Percentiles rank a stretch among this genome's conserved stretches.
Evolutionary conservation across 2,113 vertebrate genomes (phyloP).

Genomic region (Nyctibius bracteatus): DNA sequence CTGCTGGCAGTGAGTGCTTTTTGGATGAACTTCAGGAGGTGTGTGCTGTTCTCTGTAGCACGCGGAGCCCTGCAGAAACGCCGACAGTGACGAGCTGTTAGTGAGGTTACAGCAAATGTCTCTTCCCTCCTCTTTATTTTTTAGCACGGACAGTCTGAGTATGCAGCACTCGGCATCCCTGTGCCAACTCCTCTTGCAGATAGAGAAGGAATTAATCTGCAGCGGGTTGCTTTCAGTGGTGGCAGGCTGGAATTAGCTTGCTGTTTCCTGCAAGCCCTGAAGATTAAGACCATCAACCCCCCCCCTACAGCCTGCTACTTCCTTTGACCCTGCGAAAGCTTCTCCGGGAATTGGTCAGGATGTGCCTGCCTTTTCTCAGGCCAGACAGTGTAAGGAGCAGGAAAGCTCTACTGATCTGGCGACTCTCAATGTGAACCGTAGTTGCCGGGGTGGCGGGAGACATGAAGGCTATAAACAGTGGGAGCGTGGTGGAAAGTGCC

Average conservation of each 20-base stretch:
- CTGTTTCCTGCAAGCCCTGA: conserved; percentile 29
- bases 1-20: background rate
- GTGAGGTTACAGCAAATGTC: background rate
- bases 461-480: background rate
- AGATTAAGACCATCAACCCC: conserved; percentile 9
- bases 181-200: background rate
- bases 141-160: background rate
- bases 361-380: conserved; percentile 49
- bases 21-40: background rate
- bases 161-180: background rate
- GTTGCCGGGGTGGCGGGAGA: background rate
- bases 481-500: background rate
- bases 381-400: background rate
- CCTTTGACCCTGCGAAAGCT: conserved; percentile 46
- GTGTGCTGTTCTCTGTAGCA: background rate
- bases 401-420: background rate
- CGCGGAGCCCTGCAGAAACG: background rate
- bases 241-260: conserved; percentile 34
- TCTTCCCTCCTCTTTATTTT: background rate
- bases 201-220: conserved; percentile 20
- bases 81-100: background rate
- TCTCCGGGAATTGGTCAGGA: conserved; percentile 34
- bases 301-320: background rate
- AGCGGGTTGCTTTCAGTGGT: background rate
- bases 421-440: background rate